These are phyloP conservation scores for Otolemur crassicaudatus DNA, from an alignment of 2,797 vertebrate species.

Conservation along the genomic window DNA sequence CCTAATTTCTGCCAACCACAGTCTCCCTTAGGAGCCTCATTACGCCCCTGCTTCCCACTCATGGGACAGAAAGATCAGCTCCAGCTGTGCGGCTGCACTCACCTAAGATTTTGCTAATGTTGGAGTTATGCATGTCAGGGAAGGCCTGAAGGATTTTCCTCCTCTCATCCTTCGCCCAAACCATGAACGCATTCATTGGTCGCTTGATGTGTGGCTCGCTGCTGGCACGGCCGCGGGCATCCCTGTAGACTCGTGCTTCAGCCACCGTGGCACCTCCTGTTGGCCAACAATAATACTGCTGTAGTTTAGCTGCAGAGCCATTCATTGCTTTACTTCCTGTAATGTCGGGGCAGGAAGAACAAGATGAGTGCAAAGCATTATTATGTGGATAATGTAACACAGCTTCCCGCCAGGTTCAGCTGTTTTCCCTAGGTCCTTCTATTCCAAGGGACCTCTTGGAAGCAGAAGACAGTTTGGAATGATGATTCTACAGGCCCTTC, in stretches of 20 bases:
- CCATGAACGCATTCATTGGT: slow-evolving; percentile 99
- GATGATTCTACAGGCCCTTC: slow-evolving; percentile 26
- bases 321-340: slow-evolving; percentile 94
- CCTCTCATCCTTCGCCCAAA: slow-evolving; percentile 99
- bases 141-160: slow-evolving; percentile 99
- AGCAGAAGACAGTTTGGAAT: slow-evolving; percentile 21
- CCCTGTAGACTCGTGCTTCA: slow-evolving; percentile 98
- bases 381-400: slow-evolving; percentile 80
- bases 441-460: slow-evolving; percentile 19
- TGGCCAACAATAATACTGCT: slow-evolving; percentile 98
- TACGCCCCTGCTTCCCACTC: not conserved
- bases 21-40: not conserved
- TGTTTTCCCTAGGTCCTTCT: not conserved
- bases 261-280: slow-evolving; percentile 98
- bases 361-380: slow-evolving; percentile 91
- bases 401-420: slow-evolving; percentile 66
- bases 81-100: slow-evolving; percentile 80
- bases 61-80: not conserved
- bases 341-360: slow-evolving; percentile 92
- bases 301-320: slow-evolving; percentile 96
- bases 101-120: slow-evolving; percentile 99
- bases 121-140: slow-evolving; percentile 99
- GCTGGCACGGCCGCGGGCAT: slow-evolving; percentile 96
- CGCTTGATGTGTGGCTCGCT: slow-evolving; percentile 99
- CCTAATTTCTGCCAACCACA: not conserved